Evolutionary conservation across 1,140 invertebrate genomes (phyloP).

Genomic region (Sesamia nonagrioides): DNA sequence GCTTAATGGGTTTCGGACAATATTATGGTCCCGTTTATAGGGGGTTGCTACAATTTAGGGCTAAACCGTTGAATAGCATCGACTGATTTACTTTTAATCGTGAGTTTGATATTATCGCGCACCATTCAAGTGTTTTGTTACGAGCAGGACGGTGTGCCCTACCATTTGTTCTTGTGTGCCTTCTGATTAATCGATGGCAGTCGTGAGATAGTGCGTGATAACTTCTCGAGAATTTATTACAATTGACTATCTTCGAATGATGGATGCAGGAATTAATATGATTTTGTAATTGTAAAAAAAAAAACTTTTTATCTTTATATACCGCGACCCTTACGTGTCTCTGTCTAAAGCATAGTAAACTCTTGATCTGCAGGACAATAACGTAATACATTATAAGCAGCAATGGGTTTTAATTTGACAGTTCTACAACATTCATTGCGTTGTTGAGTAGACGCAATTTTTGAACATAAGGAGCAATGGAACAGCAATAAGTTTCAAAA

Average conservation of each 20-base stretch:
- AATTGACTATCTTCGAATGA: background rate
- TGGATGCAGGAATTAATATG: background rate
- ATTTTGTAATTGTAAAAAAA: too few species aligned
- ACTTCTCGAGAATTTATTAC: slow-evolving; percentile 21
- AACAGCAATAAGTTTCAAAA: too few species aligned
- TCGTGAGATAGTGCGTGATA: slow-evolving; percentile 13
- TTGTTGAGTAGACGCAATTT: too few species aligned
- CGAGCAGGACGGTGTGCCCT: slow-evolving; percentile 48
- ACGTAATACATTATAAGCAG: too few species aligned
- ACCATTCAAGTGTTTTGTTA: slow-evolving; percentile 74
- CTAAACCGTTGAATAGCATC: slow-evolving; percentile 63
- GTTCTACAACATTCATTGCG: too few species aligned
- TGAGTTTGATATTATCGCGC: slow-evolving; percentile 74
- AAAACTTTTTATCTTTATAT: too few species aligned
- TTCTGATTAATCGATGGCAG: slow-evolving; percentile 11
- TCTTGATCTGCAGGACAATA: too few species aligned
- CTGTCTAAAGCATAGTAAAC: too few species aligned
- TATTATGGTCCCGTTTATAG: slow-evolving; percentile 60
- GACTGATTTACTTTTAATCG: slow-evolving; percentile 80
- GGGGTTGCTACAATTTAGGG: slow-evolving; percentile 65
- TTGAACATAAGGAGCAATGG: too few species aligned
- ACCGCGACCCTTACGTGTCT: too few species aligned
- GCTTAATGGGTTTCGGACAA: slow-evolving; percentile 60
- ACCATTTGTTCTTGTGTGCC: slow-evolving; percentile 39
- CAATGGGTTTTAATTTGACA: too few species aligned